Conservation (phyloP, 2,888 invertebrate species). For the Sinopyrophorus schimmeli region DNA sequence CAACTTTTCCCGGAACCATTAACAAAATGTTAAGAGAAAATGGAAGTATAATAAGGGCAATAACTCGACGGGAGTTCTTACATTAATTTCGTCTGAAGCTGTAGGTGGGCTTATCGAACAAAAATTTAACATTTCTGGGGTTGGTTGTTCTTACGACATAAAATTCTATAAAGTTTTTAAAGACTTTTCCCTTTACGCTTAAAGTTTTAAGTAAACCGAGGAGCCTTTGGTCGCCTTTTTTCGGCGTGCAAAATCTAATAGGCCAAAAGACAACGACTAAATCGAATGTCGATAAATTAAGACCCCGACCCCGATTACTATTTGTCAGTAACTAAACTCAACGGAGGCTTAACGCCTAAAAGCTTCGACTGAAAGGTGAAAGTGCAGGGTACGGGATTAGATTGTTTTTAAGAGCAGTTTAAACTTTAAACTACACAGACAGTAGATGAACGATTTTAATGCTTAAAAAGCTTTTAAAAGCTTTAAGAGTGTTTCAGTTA, state of each 20-base stretch:
- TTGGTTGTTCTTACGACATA: too few species aligned
- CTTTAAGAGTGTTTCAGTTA: conserved; percentile 31
- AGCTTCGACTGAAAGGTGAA: conserved; percentile 44
- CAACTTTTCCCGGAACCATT: conserved; percentile 20
- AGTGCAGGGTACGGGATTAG: conserved; percentile 45
- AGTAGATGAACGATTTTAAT: conserved; percentile 42
- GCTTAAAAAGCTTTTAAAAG: conserved; percentile 45
- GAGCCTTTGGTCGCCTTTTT: conserved; percentile 11
- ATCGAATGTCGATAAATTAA: conserved; percentile 32
- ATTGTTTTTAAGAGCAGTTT: conserved; percentile 41
- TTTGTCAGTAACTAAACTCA: conserved; percentile 48
- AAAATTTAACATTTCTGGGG: conserved; percentile 20
- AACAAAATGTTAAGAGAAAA: conserved; percentile 28
- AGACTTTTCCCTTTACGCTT: too few species aligned
- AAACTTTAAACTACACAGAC: conserved; percentile 36
- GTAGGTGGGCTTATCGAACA: conserved; percentile 26
- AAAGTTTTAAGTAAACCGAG: too few species aligned
- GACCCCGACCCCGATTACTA: conserved; percentile 37
- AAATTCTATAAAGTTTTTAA: too few species aligned
- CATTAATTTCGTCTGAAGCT: conserved; percentile 32
- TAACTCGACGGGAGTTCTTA: conserved; percentile 37
- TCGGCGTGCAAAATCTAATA: conserved; percentile 21
- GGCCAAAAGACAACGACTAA: conserved; percentile 25
- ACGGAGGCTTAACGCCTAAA: conserved; percentile 46
- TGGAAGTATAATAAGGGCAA: conserved; percentile 33